Base-by-base conservation (phyloP, 2,888 invertebrate species). In the Neoascia interrupta region DNA sequence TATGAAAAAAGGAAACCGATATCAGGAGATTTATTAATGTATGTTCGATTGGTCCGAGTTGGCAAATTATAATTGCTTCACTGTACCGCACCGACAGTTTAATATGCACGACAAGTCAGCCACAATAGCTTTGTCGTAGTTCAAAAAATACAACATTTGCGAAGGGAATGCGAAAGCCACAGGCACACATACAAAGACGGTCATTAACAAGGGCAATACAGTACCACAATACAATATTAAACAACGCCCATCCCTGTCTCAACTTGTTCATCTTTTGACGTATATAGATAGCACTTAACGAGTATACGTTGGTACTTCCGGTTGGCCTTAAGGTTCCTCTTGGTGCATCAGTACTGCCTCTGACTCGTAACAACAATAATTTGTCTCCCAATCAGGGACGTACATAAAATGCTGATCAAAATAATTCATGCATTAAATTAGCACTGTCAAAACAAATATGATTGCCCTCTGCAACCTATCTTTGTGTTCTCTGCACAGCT, bases 381-480 rank as follows among this genome's bases (percentile, higher is more conserved):
- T 79, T 79, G 73, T 79, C 61, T 41, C 66, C 43, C 66, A 68
- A 73, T 76, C 79, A 61, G 66, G 43, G 61, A 61, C 54, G 41
- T 56, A 58, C 66, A 56, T 16, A 47, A 66, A 64, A 69, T 61
- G 45, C 31, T 31, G 73, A 79, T 79, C 61, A 61, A 61, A 73
- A 73, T 79, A 79, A 66, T 45, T 79, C 79, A 73, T 79, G 79
- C 79, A 68, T 79, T 68, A 79, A 79, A 79, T 79, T 79, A 61
- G 79, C 79, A 68, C 79, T 79, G 79, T 79, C 79, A 79, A 73
- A 79, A 79, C 79, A 79, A 76, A 79, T 79, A 60, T 60, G 34
- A 73, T 61, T 47, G 53, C 60, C 39, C 26, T 6, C 11, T 21
- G 49, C 53, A 58, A 34, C 61, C 49, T 34, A 26, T 36, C 45